phyloP scores from a whole-genome alignment of 2,888 invertebrate species.

The Sepiola atlantica region DNA sequence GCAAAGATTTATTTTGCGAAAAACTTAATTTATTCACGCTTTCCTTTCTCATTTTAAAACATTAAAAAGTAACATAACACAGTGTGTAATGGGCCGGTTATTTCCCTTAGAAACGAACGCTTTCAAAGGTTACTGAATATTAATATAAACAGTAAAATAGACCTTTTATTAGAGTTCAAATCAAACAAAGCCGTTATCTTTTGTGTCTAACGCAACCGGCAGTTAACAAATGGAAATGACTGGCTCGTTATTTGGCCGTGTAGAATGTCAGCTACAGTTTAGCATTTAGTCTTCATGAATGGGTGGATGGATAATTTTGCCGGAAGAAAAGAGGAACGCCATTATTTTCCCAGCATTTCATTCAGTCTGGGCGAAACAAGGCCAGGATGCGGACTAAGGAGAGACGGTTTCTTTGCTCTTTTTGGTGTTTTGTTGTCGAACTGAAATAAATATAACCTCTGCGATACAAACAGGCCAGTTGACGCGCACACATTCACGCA shows the following conservation, averaged over 20 bases:
- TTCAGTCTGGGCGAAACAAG: not conserved
- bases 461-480: not conserved
- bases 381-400: not conserved
- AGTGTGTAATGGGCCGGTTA: not conserved
- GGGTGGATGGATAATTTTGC: not conserved
- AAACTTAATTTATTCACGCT: not conserved
- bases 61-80: not conserved
- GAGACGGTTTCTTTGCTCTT: not conserved
- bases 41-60: not conserved
- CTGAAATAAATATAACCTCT: not conserved
- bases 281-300: not conserved
- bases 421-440: slow-evolving; percentile 14
- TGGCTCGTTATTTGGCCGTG: not conserved
- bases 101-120: not conserved
- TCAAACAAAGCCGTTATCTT: slow-evolving; percentile 17
- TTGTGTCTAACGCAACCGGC: not conserved
- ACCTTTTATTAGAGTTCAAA: not conserved
- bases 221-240: not conserved
- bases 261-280: not conserved
- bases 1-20: not conserved
- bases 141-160: slow-evolving; percentile 32
- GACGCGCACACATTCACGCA: too few relatives aligned
- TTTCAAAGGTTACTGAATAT: not conserved
- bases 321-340: not conserved
- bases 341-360: not conserved